These are phyloP conservation scores for Dryoscopus gambensis DNA, from an alignment of 2,113 vertebrate genomes.

Conservation along the genomic window DNA sequence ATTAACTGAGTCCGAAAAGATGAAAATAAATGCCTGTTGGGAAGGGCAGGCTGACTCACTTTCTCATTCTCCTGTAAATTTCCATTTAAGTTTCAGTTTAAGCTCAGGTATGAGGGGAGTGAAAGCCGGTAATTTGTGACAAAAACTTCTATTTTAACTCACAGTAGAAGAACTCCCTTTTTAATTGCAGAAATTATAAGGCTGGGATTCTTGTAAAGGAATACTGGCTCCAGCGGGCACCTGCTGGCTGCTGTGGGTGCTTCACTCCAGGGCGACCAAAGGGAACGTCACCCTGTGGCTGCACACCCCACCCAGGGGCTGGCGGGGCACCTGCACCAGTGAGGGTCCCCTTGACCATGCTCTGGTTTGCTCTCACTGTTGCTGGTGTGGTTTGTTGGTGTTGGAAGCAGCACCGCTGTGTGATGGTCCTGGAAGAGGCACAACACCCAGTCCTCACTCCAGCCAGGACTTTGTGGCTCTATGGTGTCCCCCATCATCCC, in stretches of 20 bases:
- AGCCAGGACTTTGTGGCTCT: not conserved
- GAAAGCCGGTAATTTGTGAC: constrained; percentile 50
- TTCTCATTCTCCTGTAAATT: constrained; percentile 52
- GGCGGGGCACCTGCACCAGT: not conserved
- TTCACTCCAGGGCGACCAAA: not conserved
- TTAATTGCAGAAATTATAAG: constrained; percentile 34
- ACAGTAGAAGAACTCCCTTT: constrained; percentile 12
- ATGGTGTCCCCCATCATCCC: accelerated
- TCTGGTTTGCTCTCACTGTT: accelerated
- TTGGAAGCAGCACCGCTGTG: accelerated
- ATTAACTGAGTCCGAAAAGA: constrained; percentile 1
- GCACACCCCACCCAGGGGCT: not conserved
- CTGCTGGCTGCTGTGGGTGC: not conserved
- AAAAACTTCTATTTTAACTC: constrained; percentile 40
- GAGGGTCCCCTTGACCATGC: not conserved
- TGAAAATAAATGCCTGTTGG: constrained; percentile 4
- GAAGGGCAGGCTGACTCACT: constrained; percentile 59
- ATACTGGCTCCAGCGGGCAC: not conserved
- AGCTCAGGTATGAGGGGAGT: constrained; percentile 45
- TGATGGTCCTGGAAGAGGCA: not conserved
- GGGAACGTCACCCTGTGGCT: accelerated
- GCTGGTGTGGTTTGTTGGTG: accelerated
- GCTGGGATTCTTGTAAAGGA: not conserved
- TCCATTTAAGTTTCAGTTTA: constrained; percentile 46
- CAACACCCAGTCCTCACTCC: accelerated